Evolutionary conservation across 2,113 vertebrate genomes (phyloP).

Genomic region (Vireo altiloquus): DNA sequence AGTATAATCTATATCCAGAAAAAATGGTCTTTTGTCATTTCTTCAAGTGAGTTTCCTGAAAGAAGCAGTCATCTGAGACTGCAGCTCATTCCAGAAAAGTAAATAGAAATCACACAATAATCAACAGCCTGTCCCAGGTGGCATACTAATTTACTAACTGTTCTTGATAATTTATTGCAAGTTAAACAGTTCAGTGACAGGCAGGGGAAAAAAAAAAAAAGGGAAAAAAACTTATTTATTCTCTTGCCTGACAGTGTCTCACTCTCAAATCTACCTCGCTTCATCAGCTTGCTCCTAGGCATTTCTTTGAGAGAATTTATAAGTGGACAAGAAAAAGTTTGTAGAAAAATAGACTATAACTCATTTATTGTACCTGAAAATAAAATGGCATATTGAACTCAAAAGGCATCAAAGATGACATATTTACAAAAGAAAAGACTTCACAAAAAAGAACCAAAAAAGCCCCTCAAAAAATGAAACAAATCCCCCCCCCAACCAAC

Average conservation of each 20-base stretch:
- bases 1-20: neutral
- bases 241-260: neutral
- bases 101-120: conserved; percentile 1
- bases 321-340: neutral
- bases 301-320: conserved; percentile 1
- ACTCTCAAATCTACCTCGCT: neutral
- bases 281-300: conserved; percentile 11
- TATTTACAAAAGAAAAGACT: neutral
- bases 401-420: neutral
- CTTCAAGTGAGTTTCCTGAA: neutral
- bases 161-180: neutral
- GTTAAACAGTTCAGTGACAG: neutral
- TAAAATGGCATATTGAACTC: neutral
- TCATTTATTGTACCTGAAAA: neutral
- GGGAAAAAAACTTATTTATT: neutral
- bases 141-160: conserved; percentile 5
- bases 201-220: fast-evolving
- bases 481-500: neutral
- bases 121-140: neutral
- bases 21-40: conserved; percentile 9
- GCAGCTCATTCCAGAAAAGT: conserved; percentile 14
- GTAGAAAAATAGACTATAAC: neutral
- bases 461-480: fast-evolving
- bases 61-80: conserved; percentile 26
- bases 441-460: neutral